Conservation (phyloP, 2,113 vertebrate species). For the Pelusios castaneus region DNA sequence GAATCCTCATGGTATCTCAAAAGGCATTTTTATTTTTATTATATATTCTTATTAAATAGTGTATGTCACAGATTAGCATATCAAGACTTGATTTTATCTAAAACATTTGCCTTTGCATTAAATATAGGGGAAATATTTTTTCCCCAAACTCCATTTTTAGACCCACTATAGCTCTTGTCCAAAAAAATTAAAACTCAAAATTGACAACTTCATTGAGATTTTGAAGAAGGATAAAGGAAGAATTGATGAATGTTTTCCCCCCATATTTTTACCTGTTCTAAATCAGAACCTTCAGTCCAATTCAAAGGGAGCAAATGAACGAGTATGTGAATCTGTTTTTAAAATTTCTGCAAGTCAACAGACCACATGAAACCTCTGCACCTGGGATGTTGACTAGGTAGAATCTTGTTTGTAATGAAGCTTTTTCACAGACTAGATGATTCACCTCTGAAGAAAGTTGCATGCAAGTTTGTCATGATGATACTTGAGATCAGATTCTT, state of each 20-base stretch:
- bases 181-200: background rate
- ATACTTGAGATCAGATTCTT: background rate
- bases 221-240: no score
- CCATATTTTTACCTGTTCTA: background rate
- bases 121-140: no score
- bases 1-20: background rate
- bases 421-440: background rate
- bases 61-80: background rate
- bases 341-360: background rate
- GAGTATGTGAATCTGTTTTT: background rate
- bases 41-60: background rate
- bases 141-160: background rate
- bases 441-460: background rate
- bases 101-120: background rate
- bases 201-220: background rate
- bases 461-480: background rate
- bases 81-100: background rate
- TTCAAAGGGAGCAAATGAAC: no score
- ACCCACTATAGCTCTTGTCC: background rate
- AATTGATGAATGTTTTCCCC: background rate
- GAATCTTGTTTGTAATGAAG: background rate
- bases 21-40: background rate
- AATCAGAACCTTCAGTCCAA: background rate
- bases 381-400: background rate
- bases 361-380: background rate